Base-by-base conservation (phyloP, 1,140 invertebrate species). In the Potamilus streckersoni region DNA sequence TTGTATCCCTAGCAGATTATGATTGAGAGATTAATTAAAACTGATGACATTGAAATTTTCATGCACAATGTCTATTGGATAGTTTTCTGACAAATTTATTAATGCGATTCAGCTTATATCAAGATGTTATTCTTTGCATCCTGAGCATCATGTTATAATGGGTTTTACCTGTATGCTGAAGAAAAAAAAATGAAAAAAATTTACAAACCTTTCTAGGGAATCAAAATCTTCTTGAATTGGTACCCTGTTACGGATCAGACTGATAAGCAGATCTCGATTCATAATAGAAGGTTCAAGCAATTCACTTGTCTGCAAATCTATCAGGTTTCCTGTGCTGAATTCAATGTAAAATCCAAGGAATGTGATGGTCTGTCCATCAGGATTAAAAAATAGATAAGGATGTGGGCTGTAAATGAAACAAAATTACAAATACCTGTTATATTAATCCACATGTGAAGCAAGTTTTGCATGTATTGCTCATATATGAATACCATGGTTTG, bases 361-460 rank as follows among this genome's bases (percentile, higher is more conserved):
- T 14, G 85, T 84, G 58, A 86, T 66, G 23, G 23, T 23, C 23
- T 23, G 23, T 23, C 23, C 23, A 23, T 23, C 23, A 23, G 23
- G 23, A 2, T 86, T 86, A 76, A 86, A 86, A 76, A 86, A 85
- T 2, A 85, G 57, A 60, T 86, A 86, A 19, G 85, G 84, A 79
- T 86, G 85, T 13, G 82, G 76, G 56, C 83, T 85, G 79, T 69
- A 80, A 72, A 19, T 60, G 59, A 60, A 60, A 16, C n/a, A n/a
- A 17, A 60, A 17, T 60, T n/a, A 60, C n/a, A 17, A 60, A 16
- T 60, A 17, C n/a, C 16, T 17, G n/a, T 17, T 60, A 60, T 60
- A 60, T 16, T 60, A 60, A 60, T 60, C 1, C n/a, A 17, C n/a
- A 60, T 23, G 2, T 23, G 23, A 23, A 23, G 23, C 23, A 23